Base-by-base conservation (phyloP, 2,888 invertebrate species). In the Blomia tropicalis region DNA sequence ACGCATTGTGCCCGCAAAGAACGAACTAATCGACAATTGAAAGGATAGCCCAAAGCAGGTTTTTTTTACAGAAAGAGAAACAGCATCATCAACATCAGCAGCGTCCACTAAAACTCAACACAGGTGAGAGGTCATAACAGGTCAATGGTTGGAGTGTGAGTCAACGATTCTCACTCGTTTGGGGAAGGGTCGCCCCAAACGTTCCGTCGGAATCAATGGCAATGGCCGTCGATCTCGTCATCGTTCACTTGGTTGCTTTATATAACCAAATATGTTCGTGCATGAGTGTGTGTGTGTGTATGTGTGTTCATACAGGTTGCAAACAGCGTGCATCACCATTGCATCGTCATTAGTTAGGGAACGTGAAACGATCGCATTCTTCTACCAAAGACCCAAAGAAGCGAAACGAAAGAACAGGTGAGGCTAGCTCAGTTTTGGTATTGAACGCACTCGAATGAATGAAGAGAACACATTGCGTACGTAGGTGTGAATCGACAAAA, bases 401-500 rank as follows among this genome's bases (percentile, higher is more conserved):
- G 36, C 36, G 36, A 36, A 36, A 7, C 36, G 17, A n/a, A n/a
- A n/a, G n/a, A n/a, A n/a, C n/a, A n/a, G n/a, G n/a, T n/a, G n/a
- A n/a, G n/a, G n/a, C n/a, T n/a, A n/a, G n/a, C n/a, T n/a, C 41
- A n/a, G 41, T n/a, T 41, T 41, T 41, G 14, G 14, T 14, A 41
- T 41, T n/a, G 41, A 41, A 41, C 14, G 14, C n/a, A n/a, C 41
- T 41, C 41, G 41, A 41, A n/a, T n/a, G n/a, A 41, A 41, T 14
- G n/a, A n/a, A n/a, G n/a, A n/a, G n/a, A n/a, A n/a, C n/a, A n/a
- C n/a, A n/a, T n/a, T n/a, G 51, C n/a, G 51, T n/a, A 47, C 51
- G 51, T 47, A 47, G 51, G 51, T 47, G 51, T 47, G 51, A 47
- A 47, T n/a, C 51, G 51, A 47, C n/a, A n/a, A n/a, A n/a, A n/a